These are phyloP conservation scores for Prietella phreatophila DNA, from an alignment of 2,113 vertebrate species.

Conservation along the genomic window DNA sequence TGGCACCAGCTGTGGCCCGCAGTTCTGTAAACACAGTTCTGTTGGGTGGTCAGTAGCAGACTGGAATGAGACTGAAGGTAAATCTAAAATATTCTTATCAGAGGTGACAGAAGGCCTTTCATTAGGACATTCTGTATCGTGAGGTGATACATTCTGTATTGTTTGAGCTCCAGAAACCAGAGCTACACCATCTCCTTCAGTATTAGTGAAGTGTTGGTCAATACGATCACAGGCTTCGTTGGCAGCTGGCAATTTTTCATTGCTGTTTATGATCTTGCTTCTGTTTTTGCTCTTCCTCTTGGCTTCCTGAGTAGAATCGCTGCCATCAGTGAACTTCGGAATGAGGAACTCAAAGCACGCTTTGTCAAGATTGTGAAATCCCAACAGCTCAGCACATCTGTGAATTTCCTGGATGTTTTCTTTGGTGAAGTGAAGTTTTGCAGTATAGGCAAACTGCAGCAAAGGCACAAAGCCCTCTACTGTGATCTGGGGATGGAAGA, in stretches of 20 bases:
- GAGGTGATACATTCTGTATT: slow-evolving; percentile 39
- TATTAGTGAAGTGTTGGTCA: slow-evolving; percentile 64
- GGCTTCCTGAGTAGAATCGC: slow-evolving; percentile 63
- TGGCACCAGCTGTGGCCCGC: slow-evolving; percentile 71
- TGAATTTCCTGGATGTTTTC: slow-evolving; percentile 89
- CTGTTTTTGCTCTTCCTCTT: slow-evolving; percentile 63
- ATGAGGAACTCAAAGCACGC: slow-evolving; percentile 93
- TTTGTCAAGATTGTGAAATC: slow-evolving; percentile 86
- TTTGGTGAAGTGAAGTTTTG: slow-evolving; percentile 88
- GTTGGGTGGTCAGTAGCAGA: slow-evolving; percentile 69
- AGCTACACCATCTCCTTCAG: slow-evolving; percentile 47
- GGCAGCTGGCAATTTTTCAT: slow-evolving; percentile 54
- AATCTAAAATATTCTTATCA: slow-evolving; percentile 61
- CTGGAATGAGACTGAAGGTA: slow-evolving; percentile 76
- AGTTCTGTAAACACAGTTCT: slow-evolving; percentile 74
- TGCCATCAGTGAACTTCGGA: slow-evolving; percentile 81
- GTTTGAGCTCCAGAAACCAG: slow-evolving; percentile 53
- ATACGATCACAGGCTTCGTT: slow-evolving; percentile 32
- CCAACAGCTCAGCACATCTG: slow-evolving; percentile 84
- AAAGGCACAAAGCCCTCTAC: slow-evolving; percentile 90
- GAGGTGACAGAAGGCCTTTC: slow-evolving; percentile 57
- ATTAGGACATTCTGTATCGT: background rate
- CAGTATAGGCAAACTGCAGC: slow-evolving; percentile 94
- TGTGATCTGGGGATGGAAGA: slow-evolving; percentile 77
- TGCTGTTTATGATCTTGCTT: slow-evolving; percentile 63